Percentiles rank a stretch among this genome's conserved stretches.
phyloP scores from a whole-genome alignment of 2,888 invertebrate species.

The Nemoura dubitans region DNA sequence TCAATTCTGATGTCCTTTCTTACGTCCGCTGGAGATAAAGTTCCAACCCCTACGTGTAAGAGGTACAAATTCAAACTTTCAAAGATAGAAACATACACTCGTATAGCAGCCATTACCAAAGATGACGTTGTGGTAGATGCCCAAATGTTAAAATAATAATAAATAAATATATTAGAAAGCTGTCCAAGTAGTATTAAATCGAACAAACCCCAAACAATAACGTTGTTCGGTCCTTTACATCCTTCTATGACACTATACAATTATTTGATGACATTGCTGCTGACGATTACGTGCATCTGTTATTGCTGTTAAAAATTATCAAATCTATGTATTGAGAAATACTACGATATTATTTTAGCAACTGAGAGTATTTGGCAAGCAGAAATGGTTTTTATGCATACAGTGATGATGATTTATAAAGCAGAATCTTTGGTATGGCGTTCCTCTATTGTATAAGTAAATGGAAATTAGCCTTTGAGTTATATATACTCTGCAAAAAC shows the following conservation, averaged over 20 bases:
- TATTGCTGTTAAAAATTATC: neutral
- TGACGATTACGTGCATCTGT: neutral
- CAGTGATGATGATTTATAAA: neutral
- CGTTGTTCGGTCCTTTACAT: neutral
- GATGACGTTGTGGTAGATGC: too few species aligned
- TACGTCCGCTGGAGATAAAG: too few species aligned
- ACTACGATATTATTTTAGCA: neutral
- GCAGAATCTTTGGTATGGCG: neutral
- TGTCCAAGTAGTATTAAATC: too few species aligned
- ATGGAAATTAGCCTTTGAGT: neutral
- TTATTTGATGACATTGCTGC: neutral
- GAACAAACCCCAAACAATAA: neutral
- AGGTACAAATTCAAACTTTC: too few species aligned
- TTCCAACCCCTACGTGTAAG: too few species aligned
- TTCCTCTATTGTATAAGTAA: too few species aligned
- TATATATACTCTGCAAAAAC: slow-evolving; percentile 70
- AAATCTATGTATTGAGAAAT: too few species aligned
- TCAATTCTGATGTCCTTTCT: too few species aligned
- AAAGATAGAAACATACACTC: too few species aligned
- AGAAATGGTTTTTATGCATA: neutral
- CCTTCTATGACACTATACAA: neutral
- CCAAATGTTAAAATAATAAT: too few species aligned
- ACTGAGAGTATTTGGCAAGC: neutral
- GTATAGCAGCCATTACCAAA: too few species aligned
- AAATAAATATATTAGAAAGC: too few species aligned